phyloP scores from a whole-genome alignment of 2,888 invertebrate species.

The Diarsia rubi region DNA sequence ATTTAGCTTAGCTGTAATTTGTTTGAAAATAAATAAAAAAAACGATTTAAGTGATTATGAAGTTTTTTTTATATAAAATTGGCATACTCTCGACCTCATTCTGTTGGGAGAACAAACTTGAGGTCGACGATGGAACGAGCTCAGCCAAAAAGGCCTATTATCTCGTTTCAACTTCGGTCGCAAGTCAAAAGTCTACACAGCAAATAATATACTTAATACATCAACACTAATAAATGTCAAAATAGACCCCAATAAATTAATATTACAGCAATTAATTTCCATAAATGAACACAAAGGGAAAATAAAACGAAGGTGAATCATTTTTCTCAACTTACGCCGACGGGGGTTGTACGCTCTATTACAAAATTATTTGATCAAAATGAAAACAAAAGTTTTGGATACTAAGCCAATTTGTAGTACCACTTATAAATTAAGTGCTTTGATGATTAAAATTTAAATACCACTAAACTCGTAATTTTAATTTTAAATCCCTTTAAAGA shows the following conservation, averaged over 20 bases:
- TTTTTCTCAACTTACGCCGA: conserved; percentile 55
- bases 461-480: background rate
- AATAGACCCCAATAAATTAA: conserved; percentile 11
- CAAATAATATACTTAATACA: no score
- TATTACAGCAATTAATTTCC: conserved; percentile 48
- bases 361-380: background rate
- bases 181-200: no score
- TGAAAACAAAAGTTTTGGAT: background rate
- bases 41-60: no score
- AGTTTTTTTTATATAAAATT: no score
- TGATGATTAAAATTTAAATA: background rate
- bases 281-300: conserved; percentile 49
- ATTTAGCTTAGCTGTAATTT: background rate
- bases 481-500: background rate
- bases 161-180: no score
- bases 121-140: no score
- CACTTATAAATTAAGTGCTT: background rate
- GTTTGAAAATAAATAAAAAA: background rate
- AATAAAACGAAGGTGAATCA: conserved; percentile 38
- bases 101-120: no score
- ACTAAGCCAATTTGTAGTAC: background rate
- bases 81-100: no score
- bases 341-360: conserved; percentile 24
- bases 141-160: no score
- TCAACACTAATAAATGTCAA: conserved; percentile 15